Evolutionary conservation across 2,797 vertebrate genomes (phyloP).

Genomic region (Enteromius trimaculatus): DNA sequence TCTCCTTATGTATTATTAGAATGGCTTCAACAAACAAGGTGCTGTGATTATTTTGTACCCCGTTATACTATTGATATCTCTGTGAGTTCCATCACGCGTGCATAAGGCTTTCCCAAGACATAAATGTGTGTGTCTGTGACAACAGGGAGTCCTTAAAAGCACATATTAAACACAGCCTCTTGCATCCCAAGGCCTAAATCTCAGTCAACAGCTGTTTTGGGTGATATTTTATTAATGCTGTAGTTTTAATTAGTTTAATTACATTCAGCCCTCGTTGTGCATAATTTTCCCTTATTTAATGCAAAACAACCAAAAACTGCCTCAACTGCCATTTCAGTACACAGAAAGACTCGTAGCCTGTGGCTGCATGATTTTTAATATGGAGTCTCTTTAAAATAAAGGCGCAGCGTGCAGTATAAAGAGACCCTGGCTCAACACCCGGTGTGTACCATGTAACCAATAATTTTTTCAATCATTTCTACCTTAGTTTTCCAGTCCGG

Average conservation of each 20-base stretch:
- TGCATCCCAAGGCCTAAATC: slow-evolving; percentile 71
- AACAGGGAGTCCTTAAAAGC: slow-evolving; percentile 77
- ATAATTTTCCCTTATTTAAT: slow-evolving; percentile 80
- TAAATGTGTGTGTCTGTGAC: slow-evolving; percentile 41
- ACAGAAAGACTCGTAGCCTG: slow-evolving; percentile 45
- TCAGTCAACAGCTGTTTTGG: slow-evolving; percentile 82
- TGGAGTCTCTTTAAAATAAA: slow-evolving; percentile 39
- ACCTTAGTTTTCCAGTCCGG: not conserved
- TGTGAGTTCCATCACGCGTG: slow-evolving; percentile 15
- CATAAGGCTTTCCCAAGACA: not conserved
- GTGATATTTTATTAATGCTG: slow-evolving; percentile 86
- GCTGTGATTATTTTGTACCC: not conserved
- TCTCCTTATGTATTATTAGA: not conserved
- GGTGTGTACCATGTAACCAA: not conserved
- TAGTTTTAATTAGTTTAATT: slow-evolving; percentile 87
- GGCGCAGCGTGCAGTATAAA: not conserved
- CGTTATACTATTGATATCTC: slow-evolving; percentile 43
- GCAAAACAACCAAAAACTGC: slow-evolving; percentile 69
- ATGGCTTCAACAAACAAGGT: not conserved
- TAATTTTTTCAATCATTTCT: not conserved
- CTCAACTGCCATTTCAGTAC: slow-evolving; percentile 73
- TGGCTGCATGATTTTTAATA: slow-evolving; percentile 35
- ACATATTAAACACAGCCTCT: slow-evolving; percentile 75
- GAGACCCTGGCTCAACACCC: not conserved
- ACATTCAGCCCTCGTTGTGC: slow-evolving; percentile 78